Base-by-base conservation (phyloP, 1,140 invertebrate species). In the Zaprionus nigranus region DNA sequence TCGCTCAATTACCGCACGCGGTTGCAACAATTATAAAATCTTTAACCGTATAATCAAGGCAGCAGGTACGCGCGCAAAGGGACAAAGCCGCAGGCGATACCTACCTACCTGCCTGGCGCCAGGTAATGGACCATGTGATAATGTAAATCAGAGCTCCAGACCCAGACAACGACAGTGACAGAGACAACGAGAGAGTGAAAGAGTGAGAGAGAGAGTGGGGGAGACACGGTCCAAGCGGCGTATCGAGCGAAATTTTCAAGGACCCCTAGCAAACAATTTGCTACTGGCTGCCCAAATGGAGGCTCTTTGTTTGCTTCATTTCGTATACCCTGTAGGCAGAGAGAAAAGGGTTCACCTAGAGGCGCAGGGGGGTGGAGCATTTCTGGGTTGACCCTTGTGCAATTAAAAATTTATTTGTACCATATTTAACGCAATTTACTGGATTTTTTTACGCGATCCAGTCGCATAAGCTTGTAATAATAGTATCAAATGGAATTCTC, bases 51-150 rank as follows among this genome's bases (percentile, higher is more conserved):
- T 66, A 59, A 73, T 73, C 70, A 26, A 54, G 26, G 6, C 17
- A 34, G 36, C 38, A 4, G 20, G 17, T 24, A n/a, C 17, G 30
- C 60, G 22, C 36, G 43, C 30, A 61, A 61, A 43, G 59, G 57
- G 38, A 62, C 58, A 61, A 61, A 61, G 71, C 65, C 58, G 36
- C 38, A 36, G 72, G 66, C 53, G 17, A 26, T 38, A 38, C n/a
- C 40, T n/a, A 40, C 38, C 38, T n/a, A 43, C n/a, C 40, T 46
- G 3, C 15, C 20, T 53, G 56, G 40, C 46, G 58, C 72, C 59
- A 62, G 38, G 65, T 64, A 71, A 71, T 64, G 67, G 60, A 75
- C 67, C 73, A 75, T 70, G 46, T 46, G 67, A 64, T 64, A 71
- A 61, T 75, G 36, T 75, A 75, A 75, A 75, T 75, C 66, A 74